Evolutionary conservation across 2,113 vertebrate genomes (phyloP), one percentile per base, ranked within the genome.

Genomic region (Forbesichthys agassizii): DNA sequence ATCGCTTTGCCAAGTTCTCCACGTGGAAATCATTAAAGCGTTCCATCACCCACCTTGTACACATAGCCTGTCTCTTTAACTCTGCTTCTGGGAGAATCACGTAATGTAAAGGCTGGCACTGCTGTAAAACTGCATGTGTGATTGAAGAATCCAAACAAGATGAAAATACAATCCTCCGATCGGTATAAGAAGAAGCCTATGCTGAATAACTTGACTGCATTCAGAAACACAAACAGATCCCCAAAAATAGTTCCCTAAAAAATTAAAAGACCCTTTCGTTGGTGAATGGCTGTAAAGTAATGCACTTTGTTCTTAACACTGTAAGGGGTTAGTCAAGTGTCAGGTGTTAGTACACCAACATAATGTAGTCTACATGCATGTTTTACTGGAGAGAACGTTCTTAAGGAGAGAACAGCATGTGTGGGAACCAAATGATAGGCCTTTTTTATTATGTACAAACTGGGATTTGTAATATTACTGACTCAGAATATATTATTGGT

Each of bases 31-130:
- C 62, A 4, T 9, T 81, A 3, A 68, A 42, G 0, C 12, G 14
- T 55, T 73, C 73, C 0, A 7, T 84, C 10, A 33, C 64, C 13
- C 13, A 7, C 3, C 55, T 85, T 4, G 3, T 68, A 5, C 78
- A 84, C 13, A 61, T 71, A 5, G 33, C 51, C 3, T 6, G 11
- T 5, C 6, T 2, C 48, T 80, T 78, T 33, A 5, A 13, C 1
- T 61, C 20, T 18, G 18, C 6, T n/a, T 47, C 4, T 11, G 3
- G 11, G 5, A 47, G 48, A 3, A 65, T 20, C 16, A 18, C 33
- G 5, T 1, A 6, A 6, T 75, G 36, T n/a, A 69, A 57, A 1
- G 66, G 64, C 13, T 84, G 72, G 72, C 65, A 85, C 58, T 62
- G 36, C 11, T 72, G 75, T 33, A 16, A 83, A 9, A 10, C 48